A percentile compares a stretch with the other conserved stretches of the same genome.
Evolutionary conservation across 2,888 invertebrate species (phyloP).

Genomic region (Drosophila meridiana): DNA sequence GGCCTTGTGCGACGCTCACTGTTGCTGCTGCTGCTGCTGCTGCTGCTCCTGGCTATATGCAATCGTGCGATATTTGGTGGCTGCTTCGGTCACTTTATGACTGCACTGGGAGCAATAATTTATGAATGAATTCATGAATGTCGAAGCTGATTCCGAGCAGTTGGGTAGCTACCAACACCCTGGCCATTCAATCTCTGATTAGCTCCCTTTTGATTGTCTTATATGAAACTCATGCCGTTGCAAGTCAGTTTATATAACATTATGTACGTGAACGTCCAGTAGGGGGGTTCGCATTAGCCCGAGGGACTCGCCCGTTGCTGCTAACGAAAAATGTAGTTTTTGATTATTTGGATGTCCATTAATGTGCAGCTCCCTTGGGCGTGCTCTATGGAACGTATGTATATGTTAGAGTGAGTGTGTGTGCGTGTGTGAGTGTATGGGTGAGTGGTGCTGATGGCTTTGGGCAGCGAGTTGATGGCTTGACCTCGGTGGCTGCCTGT

Average conservation of each 20-base stretch:
- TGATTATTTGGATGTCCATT: slow-evolving; percentile 80
- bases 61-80: slow-evolving; percentile 77
- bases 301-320: slow-evolving; percentile 45
- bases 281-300: slow-evolving; percentile 30
- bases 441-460: slow-evolving; percentile 30
- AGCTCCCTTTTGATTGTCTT: slow-evolving; percentile 31
- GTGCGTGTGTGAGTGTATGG: slow-evolving; percentile 3
- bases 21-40: slow-evolving; percentile 13
- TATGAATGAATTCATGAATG: slow-evolving; percentile 82
- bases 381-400: slow-evolving; percentile 29
- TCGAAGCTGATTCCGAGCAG: slow-evolving; percentile 49
- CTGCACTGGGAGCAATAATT: slow-evolving; percentile 80
- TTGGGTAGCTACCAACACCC: slow-evolving; percentile 8
- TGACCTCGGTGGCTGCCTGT: slow-evolving; percentile 49
- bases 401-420: slow-evolving; percentile 3
- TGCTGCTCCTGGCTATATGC: slow-evolving; percentile 51
- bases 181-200: slow-evolving; percentile 12
- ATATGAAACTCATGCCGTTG: slow-evolving; percentile 37
- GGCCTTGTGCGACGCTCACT: slow-evolving; percentile 12
- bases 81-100: slow-evolving; percentile 73
- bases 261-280: slow-evolving; percentile 5
- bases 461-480: slow-evolving; percentile 24
- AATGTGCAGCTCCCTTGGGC: slow-evolving; percentile 71
- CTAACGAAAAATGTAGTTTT: slow-evolving; percentile 71
- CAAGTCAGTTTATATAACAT: slow-evolving; percentile 57